These are phyloP conservation scores for Centrocercus urophasianus DNA, from an alignment of 2,113 vertebrate genomes.

Conservation along the genomic window DNA sequence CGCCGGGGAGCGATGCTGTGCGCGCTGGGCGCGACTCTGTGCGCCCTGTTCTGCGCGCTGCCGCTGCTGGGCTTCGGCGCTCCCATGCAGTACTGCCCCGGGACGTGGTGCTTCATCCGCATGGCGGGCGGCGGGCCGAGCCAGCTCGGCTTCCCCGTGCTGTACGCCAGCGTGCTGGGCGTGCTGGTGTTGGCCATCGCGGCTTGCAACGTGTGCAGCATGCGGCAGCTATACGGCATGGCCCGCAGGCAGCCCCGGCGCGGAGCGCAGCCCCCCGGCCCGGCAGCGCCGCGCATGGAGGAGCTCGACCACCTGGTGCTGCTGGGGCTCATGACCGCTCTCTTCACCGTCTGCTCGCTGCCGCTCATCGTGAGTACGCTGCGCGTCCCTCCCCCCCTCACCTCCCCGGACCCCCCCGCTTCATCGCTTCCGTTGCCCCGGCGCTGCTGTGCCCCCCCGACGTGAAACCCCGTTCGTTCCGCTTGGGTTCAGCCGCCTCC, in stretches of 20 bases:
- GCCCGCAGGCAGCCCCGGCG: constrained; percentile 62
- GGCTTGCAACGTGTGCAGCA: constrained; percentile 80
- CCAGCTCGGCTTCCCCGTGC: constrained; percentile 69
- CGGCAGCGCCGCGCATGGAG: constrained; percentile 54
- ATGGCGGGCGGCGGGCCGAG: not conserved
- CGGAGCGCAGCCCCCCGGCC: not conserved
- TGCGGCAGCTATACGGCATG: constrained; percentile 80
- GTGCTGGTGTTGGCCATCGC: constrained; percentile 75
- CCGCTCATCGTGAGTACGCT: constrained; percentile 81
- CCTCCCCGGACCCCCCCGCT: too few species aligned
- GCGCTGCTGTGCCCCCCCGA: too few species aligned
- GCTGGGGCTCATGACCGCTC: constrained; percentile 80
- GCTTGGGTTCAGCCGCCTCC: too few species aligned
- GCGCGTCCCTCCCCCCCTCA: too few species aligned
- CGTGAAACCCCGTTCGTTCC: too few species aligned
- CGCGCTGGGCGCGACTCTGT: constrained; percentile 51
- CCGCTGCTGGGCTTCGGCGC: constrained; percentile 75
- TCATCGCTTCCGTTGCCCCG: fast-evolving
- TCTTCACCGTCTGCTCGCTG: constrained; percentile 82
- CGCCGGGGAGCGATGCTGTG: constrained; percentile 33
- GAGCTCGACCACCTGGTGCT: constrained; percentile 81
- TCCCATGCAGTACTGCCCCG: constrained; percentile 81
- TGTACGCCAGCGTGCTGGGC: constrained; percentile 82
- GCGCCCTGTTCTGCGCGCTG: constrained; percentile 77
- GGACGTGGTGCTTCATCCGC: constrained; percentile 84